phyloP scores from a whole-genome alignment of 2,113 vertebrate genomes.

The Columba livia region DNA sequence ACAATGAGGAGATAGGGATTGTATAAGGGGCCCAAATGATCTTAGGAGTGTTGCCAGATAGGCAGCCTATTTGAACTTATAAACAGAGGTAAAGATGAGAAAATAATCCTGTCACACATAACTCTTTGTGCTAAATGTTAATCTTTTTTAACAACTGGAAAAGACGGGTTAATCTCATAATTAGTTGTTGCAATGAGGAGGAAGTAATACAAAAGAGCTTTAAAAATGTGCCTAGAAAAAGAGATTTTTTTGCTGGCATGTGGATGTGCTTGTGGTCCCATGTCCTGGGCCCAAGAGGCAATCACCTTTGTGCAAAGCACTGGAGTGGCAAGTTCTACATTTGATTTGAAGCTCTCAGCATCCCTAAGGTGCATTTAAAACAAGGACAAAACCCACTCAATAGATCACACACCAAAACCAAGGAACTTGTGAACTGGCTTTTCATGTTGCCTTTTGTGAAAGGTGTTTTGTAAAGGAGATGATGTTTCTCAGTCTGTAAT shows the following conservation, averaged over 20 bases:
- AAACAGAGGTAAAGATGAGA: not conserved
- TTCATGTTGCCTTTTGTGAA: not conserved
- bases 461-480: not conserved
- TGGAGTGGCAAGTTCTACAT: not conserved
- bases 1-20: not conserved
- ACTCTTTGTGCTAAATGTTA: not conserved
- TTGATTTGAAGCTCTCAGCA: not conserved
- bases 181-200: not conserved
- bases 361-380: not conserved
- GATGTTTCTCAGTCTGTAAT: fast-evolving
- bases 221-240: not conserved
- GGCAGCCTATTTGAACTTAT: not conserved
- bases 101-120: not conserved
- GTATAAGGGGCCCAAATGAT: not conserved
- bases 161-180: not conserved
- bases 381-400: not conserved
- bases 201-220: not conserved
- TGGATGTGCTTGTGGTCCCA: not conserved
- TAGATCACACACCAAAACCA: not conserved
- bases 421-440: not conserved
- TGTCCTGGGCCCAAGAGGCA: not conserved
- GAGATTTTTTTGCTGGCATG: not conserved
- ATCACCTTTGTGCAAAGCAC: not conserved
- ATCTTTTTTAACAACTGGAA: not conserved
- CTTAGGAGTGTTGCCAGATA: not conserved